Percentiles rank a stretch among this genome's conserved stretches.
These are phyloP conservation scores for Brevimyrus niger DNA, from an alignment of 2,113 vertebrate genomes.

Conservation along the genomic window DNA sequence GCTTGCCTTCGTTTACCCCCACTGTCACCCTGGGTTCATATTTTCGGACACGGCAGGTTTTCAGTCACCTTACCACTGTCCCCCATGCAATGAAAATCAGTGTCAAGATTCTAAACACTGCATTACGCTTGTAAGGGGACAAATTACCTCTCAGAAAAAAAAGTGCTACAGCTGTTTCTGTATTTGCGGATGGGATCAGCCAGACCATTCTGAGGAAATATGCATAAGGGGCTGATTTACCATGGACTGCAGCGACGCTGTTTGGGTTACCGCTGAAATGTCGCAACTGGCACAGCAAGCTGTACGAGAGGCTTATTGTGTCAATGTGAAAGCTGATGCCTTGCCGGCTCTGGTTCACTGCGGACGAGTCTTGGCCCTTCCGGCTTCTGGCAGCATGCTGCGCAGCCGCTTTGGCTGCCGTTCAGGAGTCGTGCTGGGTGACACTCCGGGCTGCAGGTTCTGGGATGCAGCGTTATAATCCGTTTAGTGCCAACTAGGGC, in stretches of 20 bases:
- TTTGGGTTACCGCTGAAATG: neutral
- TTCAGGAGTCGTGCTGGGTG: neutral
- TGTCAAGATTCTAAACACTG: neutral
- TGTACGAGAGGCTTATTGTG: neutral
- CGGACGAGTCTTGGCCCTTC: neutral
- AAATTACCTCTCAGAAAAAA: neutral
- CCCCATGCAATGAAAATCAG: neutral
- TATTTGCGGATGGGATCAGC: neutral
- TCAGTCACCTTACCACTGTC: neutral
- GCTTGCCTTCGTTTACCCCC: neutral
- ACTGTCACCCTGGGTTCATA: neutral
- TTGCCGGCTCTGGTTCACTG: neutral
- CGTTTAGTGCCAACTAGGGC: neutral
- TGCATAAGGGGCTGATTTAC: neutral
- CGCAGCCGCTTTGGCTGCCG: neutral
- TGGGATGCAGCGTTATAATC: neutral
- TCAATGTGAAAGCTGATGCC: neutral
- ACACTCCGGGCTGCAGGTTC: neutral
- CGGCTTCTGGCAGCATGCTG: neutral
- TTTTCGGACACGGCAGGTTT: neutral
- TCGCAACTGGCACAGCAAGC: neutral
- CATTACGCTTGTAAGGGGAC: neutral
- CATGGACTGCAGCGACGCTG: neutral
- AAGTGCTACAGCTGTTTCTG: neutral
- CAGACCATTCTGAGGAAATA: neutral